A percentile compares a stretch with the other conserved stretches of the same genome.
phyloP scores from a whole-genome alignment of 2,797 vertebrate genomes.

The Scyliorhinus canicula region DNA sequence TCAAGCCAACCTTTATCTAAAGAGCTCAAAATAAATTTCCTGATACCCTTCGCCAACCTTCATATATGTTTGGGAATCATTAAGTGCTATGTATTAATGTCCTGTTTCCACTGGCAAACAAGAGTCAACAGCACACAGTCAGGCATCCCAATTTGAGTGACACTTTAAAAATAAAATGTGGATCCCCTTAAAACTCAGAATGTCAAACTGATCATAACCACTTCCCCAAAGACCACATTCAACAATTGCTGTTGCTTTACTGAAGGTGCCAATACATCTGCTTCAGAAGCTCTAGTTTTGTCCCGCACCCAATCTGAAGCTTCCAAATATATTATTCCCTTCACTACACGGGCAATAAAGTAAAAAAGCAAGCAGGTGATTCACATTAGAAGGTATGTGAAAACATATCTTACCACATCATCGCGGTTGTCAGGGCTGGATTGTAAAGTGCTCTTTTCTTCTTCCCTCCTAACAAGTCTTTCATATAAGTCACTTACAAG shows the following conservation, averaged over 20 bases:
- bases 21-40: background rate
- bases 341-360: background rate
- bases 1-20: background rate
- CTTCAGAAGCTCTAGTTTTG: background rate
- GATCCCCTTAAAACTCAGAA: background rate
- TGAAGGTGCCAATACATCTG: background rate
- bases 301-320: background rate
- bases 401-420: conserved; percentile 66
- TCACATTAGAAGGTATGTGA: background rate
- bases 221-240: background rate
- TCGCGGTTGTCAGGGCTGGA: conserved; percentile 74
- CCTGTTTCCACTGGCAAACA: background rate
- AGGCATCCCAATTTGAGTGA: background rate
- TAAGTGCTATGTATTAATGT: background rate
- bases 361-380: background rate
- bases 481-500: conserved; percentile 91
- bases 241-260: background rate
- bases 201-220: background rate
- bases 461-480: conserved; percentile 74
- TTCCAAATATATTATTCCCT: background rate
- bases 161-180: background rate
- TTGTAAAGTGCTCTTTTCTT: conserved; percentile 62
- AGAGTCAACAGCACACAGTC: background rate
- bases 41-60: background rate
- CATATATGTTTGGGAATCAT: background rate